Base-by-base conservation (phyloP, 1,140 invertebrate species). In the Alviniconcha marisindica region DNA sequence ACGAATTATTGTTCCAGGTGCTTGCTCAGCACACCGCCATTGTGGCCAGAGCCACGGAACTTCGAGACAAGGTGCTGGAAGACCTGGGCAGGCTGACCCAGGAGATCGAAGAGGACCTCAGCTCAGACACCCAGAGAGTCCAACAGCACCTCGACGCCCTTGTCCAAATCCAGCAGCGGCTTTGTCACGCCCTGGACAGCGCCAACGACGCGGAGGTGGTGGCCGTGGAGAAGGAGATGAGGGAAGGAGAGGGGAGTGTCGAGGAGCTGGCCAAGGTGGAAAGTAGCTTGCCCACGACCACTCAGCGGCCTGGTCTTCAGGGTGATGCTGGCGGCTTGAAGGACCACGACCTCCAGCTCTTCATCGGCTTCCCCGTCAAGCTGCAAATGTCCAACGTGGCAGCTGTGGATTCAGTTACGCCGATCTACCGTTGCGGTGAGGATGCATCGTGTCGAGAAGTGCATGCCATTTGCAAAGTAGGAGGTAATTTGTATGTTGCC, bases 331-430 rank as follows among this genome's bases (percentile, higher is more conserved):
- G 28, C 24, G 36, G 14, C 63, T 18, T 66, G 63, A 33, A 33
- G 63, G 28, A 66, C 28, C 31, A 66, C 31, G 63, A 66, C 24
- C 28, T 18, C 18, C 63, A 33, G 0, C 63, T 66, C 5, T 66
- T 33, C 63, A 15, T 66, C 28, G 63, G 63, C 63, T 66, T 33
- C 36, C 77, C 77, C 18, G 54, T 60, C 33, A 78, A 60, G 54
- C 31, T 78, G 51, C 21, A 24, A 2, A 10, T 60, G 31, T 54
- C 77, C 51, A 60, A 40, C 38, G 48, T 24, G 14, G 31, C 15
- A 33, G 4, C n/a, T 21, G 14, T n/a, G 1, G 77, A 63, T 28
- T 28, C 33, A 51, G 15, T 78, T 31, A 78, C 10, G 51, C 51
- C 21, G 12, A 38, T 54, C 77, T 38, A 54, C 15, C 21, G 54